Evolutionary conservation across 2,888 invertebrate genomes (phyloP), one percentile per base, ranked within the genome.

Genomic region (Drosophila acutilabella): DNA sequence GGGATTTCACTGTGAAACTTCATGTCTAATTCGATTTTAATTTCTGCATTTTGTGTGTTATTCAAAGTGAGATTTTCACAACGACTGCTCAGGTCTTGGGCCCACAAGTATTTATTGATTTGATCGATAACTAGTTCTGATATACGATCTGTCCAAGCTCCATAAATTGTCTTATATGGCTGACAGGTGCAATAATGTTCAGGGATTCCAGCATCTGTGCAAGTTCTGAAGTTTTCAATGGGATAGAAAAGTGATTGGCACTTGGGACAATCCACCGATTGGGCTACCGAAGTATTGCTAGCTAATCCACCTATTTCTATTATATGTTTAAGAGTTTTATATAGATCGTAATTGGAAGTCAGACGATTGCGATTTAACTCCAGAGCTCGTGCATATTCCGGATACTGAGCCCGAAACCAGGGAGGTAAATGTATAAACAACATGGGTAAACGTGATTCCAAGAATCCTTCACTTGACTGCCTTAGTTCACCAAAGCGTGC

Each of bases 321-420:
- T 2, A 60, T 60, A 23, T 60, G 59, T 10, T 51, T 60, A 3
- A 60, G 42, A 6, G 59, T 60, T 1, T 60, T 60, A 13, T 60
- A 51, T 13, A 60, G 14, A 60, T 60, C 59, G 7, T 60, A 60
- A 16, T 36, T 51, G 13, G 59, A 60, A 8, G 59, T 51, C 4
- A 60, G 16, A 3, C 59, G 59, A 51, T 60, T 60, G 3, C 51
- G 51, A 60, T 60, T 60, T 1, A 44, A 8, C 13, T 60, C 42
- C 0, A 60, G 23, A 1, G 59, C 42, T 8, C 6, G 14, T 1
- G 50, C 44, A 44, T 36, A 60, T 44, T 60, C 51, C 0, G 59
- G 59, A 13, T 60, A 44, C 14, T 51, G 30, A 11, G 7, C 33
- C 1, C 51, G 59, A 13, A 60, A 51, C 59, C 59, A 60, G 4